Conservation (phyloP, 2,113 vertebrate genomes). For the Pampusana beccarii region DNA sequence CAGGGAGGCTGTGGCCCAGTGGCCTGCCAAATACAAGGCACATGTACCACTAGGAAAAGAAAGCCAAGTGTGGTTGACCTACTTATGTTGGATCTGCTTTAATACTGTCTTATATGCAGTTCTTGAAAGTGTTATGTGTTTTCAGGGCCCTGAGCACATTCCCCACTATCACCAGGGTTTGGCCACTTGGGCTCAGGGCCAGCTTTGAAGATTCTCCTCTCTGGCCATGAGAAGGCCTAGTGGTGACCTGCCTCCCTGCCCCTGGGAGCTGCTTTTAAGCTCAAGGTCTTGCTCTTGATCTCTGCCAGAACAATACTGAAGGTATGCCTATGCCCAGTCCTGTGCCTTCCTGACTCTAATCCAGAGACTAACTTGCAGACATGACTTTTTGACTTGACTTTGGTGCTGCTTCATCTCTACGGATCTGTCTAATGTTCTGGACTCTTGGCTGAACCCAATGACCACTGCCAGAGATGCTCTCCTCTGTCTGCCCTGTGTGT, state of each 20-base stretch:
- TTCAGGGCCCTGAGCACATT: background rate
- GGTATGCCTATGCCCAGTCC: background rate
- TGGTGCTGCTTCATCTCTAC: background rate
- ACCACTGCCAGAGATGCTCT: background rate
- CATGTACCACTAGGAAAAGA: background rate
- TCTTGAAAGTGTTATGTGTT: background rate
- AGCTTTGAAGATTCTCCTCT: background rate
- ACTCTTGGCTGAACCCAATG: background rate
- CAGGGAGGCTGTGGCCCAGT: background rate
- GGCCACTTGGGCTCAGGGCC: background rate
- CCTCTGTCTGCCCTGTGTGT: accelerated
- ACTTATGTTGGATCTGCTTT: background rate
- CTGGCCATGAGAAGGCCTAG: background rate
- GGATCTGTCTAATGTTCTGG: background rate
- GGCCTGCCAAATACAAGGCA: background rate
- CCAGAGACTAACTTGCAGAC: background rate
- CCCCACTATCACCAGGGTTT: background rate
- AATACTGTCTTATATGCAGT: background rate
- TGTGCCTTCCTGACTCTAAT: accelerated
- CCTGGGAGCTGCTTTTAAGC: background rate
- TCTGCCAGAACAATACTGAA: background rate
- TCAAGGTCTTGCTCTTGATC: background rate
- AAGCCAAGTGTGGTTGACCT: background rate
- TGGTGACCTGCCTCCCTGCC: accelerated
- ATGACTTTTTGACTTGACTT: background rate